phyloP scores from a whole-genome alignment of 2,888 invertebrate species.

The Amblyjoppa fuscipennis region DNA sequence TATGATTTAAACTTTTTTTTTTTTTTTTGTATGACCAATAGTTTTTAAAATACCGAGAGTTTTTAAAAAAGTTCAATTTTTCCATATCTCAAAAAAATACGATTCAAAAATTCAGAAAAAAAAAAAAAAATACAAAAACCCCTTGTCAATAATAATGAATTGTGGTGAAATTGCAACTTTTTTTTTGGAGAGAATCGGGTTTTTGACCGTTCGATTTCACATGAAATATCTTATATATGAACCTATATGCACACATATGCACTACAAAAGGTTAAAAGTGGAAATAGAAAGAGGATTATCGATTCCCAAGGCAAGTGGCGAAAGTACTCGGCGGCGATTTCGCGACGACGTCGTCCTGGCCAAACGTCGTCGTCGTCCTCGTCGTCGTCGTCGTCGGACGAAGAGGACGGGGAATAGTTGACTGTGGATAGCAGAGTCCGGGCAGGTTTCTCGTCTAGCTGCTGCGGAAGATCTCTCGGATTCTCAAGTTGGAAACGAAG shows the following conservation, averaged over 20 bases:
- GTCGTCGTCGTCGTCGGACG: conserved; percentile 12
- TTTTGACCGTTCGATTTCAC: too few species aligned
- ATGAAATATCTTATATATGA: neutral
- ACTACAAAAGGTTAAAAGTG: neutral
- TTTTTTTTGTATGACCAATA: too few species aligned
- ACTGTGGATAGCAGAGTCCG: conserved; percentile 37
- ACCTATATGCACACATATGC: neutral
- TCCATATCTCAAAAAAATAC: too few species aligned
- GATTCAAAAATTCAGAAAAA: too few species aligned
- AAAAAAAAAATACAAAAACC: too few species aligned
- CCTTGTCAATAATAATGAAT: too few species aligned
- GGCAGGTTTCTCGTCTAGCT: conserved; percentile 41
- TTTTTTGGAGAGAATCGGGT: too few species aligned
- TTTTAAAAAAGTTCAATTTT: too few species aligned
- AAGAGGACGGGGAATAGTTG: conserved; percentile 41
- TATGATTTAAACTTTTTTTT: too few species aligned
- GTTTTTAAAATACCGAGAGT: too few species aligned
- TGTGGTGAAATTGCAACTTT: too few species aligned
- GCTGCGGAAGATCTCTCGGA: conserved; percentile 43
- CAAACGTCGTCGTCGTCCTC: conserved; percentile 23
- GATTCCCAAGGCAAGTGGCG: conserved; percentile 11
- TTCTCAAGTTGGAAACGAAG: conserved; percentile 57
- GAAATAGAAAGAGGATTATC: conserved; percentile 2
- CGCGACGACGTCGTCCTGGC: conserved; percentile 15
- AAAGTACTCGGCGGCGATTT: conserved; percentile 18